Evolutionary conservation across 2,113 vertebrate genomes (phyloP).

Genomic region (Protomyctophum bolini): DNA sequence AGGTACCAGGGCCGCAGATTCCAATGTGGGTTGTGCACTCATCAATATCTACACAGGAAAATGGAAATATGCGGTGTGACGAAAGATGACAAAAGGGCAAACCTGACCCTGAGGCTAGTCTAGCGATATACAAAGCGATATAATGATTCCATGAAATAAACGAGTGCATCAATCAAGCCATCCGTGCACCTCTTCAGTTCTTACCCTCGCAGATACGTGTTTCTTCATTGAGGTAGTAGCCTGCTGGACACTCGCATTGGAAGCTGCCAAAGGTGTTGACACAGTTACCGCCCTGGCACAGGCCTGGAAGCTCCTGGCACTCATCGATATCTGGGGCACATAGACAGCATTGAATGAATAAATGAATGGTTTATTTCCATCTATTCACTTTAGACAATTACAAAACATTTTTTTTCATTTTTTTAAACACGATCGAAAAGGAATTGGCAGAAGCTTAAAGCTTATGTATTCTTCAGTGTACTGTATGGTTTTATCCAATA

Average conservation of each 20-base stretch:
- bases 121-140: too few species aligned
- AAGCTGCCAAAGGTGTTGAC: slow-evolving; percentile 95
- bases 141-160: too few species aligned
- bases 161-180: too few species aligned
- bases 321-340: slow-evolving; percentile 86
- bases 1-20: slow-evolving; percentile 91
- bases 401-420: too few species aligned
- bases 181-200: background rate
- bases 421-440: too few species aligned
- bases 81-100: too few species aligned
- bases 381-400: too few species aligned
- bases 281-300: slow-evolving; percentile 91
- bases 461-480: too few species aligned
- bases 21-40: slow-evolving; percentile 87
- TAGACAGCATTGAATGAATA: background rate
- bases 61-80: background rate
- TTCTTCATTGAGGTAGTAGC: slow-evolving; percentile 89
- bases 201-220: slow-evolving; percentile 91
- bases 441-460: too few species aligned
- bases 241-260: slow-evolving; percentile 90
- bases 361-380: too few species aligned
- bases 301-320: slow-evolving; percentile 91
- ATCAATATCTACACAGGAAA: slow-evolving; percentile 82
- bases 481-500: too few species aligned
- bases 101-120: too few species aligned